Conservation (phyloP, 2,888 invertebrate genomes). For the Azorinus chamasolen region DNA sequence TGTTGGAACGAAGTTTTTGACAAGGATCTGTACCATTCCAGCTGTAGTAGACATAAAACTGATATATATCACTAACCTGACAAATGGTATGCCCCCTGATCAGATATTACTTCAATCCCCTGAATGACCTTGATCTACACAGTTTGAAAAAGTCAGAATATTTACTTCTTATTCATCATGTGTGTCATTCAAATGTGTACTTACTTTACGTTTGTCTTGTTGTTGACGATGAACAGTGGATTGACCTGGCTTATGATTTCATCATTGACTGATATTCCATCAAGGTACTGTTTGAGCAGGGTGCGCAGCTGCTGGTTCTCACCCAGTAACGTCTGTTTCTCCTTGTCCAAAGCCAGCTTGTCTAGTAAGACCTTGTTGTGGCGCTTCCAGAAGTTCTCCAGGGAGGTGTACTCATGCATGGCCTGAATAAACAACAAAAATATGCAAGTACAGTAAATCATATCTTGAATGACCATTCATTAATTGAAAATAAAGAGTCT, state of each 20-base stretch:
- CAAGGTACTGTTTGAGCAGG: constrained; percentile 86
- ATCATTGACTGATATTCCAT: constrained; percentile 86
- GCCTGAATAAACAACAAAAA: constrained; percentile 67
- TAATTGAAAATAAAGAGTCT: too few relatives aligned
- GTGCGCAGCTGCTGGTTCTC: constrained; percentile 89
- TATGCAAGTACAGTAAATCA: neutral
- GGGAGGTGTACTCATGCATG: constrained; percentile 84
- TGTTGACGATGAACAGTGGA: constrained; percentile 86
- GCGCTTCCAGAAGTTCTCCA: constrained; percentile 91
- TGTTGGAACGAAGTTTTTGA: too few relatives aligned
- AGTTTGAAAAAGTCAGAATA: too few relatives aligned
- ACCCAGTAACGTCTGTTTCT: constrained; percentile 86
- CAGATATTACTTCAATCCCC: too few relatives aligned
- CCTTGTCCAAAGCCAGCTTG: constrained; percentile 87
- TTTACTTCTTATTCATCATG: too few relatives aligned
- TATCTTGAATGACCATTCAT: too few relatives aligned
- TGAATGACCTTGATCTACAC: too few relatives aligned
- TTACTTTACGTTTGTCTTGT: constrained; percentile 85
- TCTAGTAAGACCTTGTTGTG: constrained; percentile 89
- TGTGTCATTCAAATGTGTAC: too few relatives aligned
- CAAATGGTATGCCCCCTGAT: too few relatives aligned
- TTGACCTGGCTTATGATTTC: constrained; percentile 86
- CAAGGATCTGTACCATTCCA: too few relatives aligned
- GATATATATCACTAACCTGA: too few relatives aligned
- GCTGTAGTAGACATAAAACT: too few relatives aligned